phyloP scores from a whole-genome alignment of 1,140 invertebrate genomes.

The Melitaea cinxia region DNA sequence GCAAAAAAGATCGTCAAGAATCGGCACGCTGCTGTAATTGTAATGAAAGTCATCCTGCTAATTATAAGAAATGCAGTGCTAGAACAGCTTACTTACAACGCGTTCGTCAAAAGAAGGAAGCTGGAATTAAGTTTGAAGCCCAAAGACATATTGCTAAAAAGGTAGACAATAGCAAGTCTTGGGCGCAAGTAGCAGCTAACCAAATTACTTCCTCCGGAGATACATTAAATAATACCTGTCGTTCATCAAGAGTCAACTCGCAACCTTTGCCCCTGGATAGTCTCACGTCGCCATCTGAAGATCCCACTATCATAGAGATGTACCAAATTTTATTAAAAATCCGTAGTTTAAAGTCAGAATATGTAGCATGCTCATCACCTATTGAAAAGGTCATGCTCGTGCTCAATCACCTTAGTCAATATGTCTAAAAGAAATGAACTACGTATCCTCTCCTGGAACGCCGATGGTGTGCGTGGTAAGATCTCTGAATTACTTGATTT shows the following conservation, averaged over 20 bases:
- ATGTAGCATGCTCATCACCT: background rate
- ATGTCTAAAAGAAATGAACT: background rate
- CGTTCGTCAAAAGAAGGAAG: background rate
- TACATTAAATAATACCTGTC: background rate
- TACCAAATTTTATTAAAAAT: background rate
- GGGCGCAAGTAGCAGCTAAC: too few species aligned
- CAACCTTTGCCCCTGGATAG: background rate
- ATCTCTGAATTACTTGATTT: background rate
- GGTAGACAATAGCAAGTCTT: background rate
- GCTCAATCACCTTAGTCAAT: background rate
- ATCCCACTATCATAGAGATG: background rate
- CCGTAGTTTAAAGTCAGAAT: background rate
- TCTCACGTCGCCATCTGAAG: background rate
- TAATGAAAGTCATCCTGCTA: conserved; percentile 3
- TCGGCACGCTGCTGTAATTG: background rate
- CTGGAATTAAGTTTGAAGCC: background rate
- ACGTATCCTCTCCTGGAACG: conserved; percentile 3
- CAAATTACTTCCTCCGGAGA: too few species aligned
- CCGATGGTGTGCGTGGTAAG: conserved; percentile 1
- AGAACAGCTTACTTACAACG: background rate
- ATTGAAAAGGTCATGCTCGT: background rate
- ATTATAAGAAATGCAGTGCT: background rate
- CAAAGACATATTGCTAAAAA: background rate
- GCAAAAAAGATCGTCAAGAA: background rate
- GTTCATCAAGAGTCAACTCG: background rate